phyloP scores from a whole-genome alignment of 2,888 invertebrate species.

The Carcina quercana region DNA sequence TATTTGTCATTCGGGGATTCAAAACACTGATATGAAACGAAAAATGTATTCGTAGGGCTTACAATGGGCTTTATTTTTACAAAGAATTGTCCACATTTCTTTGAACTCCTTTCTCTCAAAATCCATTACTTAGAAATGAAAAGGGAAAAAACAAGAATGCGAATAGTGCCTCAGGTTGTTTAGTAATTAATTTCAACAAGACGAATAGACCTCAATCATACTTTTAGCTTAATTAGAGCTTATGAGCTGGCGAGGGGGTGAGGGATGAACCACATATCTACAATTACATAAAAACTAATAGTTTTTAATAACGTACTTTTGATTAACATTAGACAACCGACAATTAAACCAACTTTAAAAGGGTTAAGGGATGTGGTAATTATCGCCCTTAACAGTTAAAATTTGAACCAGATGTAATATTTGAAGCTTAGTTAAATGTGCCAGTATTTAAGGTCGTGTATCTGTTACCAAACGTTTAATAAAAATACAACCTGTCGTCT shows the following conservation, averaged over 20 bases:
- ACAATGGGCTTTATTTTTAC: neutral
- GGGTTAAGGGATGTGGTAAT: constrained; percentile 25
- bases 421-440: constrained; percentile 12
- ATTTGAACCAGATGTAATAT: neutral
- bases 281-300: constrained; percentile 60
- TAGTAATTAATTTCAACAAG: constrained; percentile 38
- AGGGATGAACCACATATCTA: constrained; percentile 38
- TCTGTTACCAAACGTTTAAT: constrained; percentile 15
- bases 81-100: neutral
- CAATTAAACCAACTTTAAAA: constrained; percentile 54
- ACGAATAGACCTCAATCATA: constrained; percentile 48
- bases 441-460: constrained; percentile 1
- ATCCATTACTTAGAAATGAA: neutral
- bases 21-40: constrained; percentile 43
- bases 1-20: constrained; percentile 58
- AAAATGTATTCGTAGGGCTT: constrained; percentile 24
- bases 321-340: constrained; percentile 56
- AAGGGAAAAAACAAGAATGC: neutral
- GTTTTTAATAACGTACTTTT: constrained; percentile 64
- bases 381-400: neutral
- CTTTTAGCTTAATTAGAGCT: constrained; percentile 60
- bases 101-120: neutral
- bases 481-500: constrained; percentile 35
- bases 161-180: constrained; percentile 1
- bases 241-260: constrained; percentile 37